Evolutionary conservation across 2,888 invertebrate genomes (phyloP).

Genomic region (Agrotis ipsilon): DNA sequence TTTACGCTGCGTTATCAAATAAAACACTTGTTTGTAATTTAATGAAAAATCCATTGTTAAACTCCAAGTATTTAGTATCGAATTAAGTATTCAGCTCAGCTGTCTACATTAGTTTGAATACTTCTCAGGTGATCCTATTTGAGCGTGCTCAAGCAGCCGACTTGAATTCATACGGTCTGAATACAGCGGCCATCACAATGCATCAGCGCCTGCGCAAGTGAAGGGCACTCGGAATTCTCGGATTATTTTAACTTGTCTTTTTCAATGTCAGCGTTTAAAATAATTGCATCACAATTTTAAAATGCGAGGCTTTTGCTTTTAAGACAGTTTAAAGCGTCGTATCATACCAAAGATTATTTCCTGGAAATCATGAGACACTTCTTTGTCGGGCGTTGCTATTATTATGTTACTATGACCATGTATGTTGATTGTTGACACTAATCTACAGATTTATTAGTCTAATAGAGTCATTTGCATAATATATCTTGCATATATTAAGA

Average conservation of each 20-base stretch:
- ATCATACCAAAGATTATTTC: conserved; percentile 88
- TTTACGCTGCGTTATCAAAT: conserved; percentile 16
- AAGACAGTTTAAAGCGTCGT: conserved; percentile 86
- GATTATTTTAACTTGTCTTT: conserved; percentile 91
- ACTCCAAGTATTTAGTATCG: conserved; percentile 37
- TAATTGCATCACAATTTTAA: conserved; percentile 91
- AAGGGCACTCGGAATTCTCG: conserved; percentile 89
- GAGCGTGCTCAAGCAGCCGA: conserved; percentile 77
- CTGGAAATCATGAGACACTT: conserved; percentile 85
- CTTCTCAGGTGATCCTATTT: conserved; percentile 72
- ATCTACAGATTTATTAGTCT: conserved; percentile 45
- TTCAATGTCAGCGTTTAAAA: conserved; percentile 91
- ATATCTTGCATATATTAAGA: conserved; percentile 9
- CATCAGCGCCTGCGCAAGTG: conserved; percentile 87
- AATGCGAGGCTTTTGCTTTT: conserved; percentile 89
- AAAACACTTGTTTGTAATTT: conserved; percentile 16
- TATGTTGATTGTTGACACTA: conserved; percentile 42
- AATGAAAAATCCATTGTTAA: conserved; percentile 30
- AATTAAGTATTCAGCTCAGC: conserved; percentile 60
- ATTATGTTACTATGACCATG: conserved; percentile 49
- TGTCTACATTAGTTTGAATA: conserved; percentile 66
- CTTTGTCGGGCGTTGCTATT: conserved; percentile 73
- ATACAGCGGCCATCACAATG: conserved; percentile 89
- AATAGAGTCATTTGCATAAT: conserved; percentile 32
- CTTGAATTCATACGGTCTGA: conserved; percentile 85